Conservation (phyloP, 2,113 vertebrate genomes). For the Chamaetylas fuelleborni region DNA sequence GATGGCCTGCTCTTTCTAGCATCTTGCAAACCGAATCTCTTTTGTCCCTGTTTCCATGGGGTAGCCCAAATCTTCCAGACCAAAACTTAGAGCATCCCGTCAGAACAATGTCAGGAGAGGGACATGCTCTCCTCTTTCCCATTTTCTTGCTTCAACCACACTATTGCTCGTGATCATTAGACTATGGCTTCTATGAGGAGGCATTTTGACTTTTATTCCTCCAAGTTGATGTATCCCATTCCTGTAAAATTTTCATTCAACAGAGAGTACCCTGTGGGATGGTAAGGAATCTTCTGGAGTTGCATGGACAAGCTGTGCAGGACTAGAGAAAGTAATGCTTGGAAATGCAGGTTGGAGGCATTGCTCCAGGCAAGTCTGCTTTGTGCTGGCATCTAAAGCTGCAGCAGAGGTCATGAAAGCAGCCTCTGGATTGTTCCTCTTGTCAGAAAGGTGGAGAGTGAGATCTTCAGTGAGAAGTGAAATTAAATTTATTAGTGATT, state of each 20-base stretch:
- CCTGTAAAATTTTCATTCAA: background rate
- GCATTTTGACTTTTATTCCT: background rate
- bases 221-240: background rate
- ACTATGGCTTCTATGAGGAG: background rate
- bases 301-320: background rate
- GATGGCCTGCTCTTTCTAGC: background rate
- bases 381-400: background rate
- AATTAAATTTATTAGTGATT: constrained; percentile 25
- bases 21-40: background rate
- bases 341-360: background rate
- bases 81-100: background rate
- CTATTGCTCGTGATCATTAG: background rate
- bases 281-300: background rate
- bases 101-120: background rate
- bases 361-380: background rate
- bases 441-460: background rate
- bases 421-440: background rate
- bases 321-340: background rate
- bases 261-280: background rate
- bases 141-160: background rate
- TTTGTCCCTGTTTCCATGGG: background rate
- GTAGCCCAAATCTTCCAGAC: background rate
- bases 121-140: background rate
- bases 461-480: constrained; percentile 38
- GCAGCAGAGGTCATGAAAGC: background rate